Evolutionary conservation across 2,888 invertebrate species (phyloP), one percentile per base, ranked within the genome.

Genomic region (Parasteatoda lunata): DNA sequence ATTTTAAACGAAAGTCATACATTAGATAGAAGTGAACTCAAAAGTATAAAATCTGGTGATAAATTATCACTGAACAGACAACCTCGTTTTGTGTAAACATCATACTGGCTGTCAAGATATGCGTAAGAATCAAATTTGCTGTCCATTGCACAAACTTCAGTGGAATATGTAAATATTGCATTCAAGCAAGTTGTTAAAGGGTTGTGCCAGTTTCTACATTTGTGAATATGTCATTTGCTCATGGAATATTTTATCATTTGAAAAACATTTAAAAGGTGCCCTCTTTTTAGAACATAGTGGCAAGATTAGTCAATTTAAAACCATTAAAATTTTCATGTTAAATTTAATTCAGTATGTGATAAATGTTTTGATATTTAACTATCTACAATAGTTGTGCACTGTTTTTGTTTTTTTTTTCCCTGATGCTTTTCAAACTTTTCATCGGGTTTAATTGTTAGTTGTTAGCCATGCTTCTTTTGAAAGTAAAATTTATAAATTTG

Each of bases 181-280:
- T 68, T 69, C 45, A 68, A 76, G 69, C 76, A 9, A 48, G 59
- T 75, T 75, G 80, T 64, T 65, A 65, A 52, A 48, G 51, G 69
- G 15, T 75, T 70, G 86, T 82, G 77, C 82, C 77, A 82, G 81
- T 71, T 49, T 52, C 68, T 70, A 65, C 65, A 77, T 73, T 73
- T 87, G 82, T 87, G 86, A 78, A 82, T 87, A 87, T 77, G 54
- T 87, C 86, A 87, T 87, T 47, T 82, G 86, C 77, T 73, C 77
- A 77, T 76, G 30, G 30, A 30, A 30, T 30, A 30, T 30, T n/a
- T n/a, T 64, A 59, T 69, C 77, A 65, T 85, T 82, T 82, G 81
- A 87, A 77, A 87, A 64, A 80, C 68, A 71, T 79, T 73, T 72
- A 54, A 72, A 72, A 4, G 3, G 48, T 65, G 47, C 45, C 69